Conservation (phyloP, 2,113 vertebrate genomes). For the Campylomormyrus tamandua region DNA sequence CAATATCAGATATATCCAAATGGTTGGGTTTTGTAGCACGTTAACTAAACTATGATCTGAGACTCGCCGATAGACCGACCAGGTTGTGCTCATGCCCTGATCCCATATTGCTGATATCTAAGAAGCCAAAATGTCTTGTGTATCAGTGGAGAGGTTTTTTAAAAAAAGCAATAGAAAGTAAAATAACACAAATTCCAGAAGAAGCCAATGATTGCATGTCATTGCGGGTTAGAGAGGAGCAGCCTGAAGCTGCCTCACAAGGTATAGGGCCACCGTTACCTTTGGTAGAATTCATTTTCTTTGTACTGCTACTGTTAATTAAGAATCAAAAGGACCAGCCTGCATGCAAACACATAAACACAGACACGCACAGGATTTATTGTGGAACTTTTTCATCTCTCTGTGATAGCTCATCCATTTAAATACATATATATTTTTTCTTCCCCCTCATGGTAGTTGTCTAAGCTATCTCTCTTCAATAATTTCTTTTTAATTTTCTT, state of each 20-base stretch:
- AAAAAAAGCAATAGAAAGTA: background rate
- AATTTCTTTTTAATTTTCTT: constrained; percentile 39
- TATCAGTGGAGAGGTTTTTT: background rate
- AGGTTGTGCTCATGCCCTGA: background rate
- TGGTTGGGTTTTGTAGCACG: background rate
- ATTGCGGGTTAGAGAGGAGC: constrained; percentile 44
- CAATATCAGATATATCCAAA: background rate
- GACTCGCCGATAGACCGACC: background rate
- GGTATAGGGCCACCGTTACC: constrained; percentile 49
- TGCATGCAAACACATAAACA: constrained; percentile 23
- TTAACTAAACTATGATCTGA: background rate
- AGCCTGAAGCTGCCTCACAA: constrained; percentile 31
- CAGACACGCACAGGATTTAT: constrained; percentile 13
- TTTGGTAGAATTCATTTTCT: constrained; percentile 57
- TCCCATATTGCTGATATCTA: background rate
- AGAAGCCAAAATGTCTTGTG: background rate
- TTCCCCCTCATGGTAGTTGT: background rate
- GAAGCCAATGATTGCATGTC: constrained; percentile 51
- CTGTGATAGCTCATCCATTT: constrained; percentile 8
- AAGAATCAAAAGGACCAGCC: constrained; percentile 53
- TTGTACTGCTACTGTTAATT: constrained; percentile 59
- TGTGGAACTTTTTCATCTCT: constrained; percentile 20
- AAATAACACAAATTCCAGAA: constrained; percentile 39
- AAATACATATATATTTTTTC: background rate
- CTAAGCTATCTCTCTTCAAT: constrained; percentile 19